Conservation (phyloP, 2,888 invertebrate genomes). For the Cremastinae sp. region DNA sequence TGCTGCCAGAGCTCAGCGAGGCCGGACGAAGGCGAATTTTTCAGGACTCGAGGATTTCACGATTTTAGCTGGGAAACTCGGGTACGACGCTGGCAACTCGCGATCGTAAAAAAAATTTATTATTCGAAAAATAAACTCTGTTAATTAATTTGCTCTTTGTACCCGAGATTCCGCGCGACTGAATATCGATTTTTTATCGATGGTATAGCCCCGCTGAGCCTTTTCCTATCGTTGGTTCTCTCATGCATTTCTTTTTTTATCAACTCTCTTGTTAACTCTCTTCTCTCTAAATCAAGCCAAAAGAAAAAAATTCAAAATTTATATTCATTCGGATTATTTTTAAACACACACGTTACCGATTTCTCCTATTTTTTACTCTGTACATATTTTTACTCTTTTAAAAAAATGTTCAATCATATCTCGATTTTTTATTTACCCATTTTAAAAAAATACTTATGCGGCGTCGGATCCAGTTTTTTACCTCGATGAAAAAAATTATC, state of each 20-base stretch:
- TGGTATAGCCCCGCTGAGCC: conserved; percentile 34
- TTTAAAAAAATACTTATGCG: not conserved
- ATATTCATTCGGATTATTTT: not conserved
- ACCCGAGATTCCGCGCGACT: conserved; percentile 71
- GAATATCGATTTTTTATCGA: conserved; percentile 20
- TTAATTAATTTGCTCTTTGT: conserved; percentile 75
- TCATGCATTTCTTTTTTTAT: conserved; percentile 27
- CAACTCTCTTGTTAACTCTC: conserved; percentile 1
- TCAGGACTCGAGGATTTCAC: not conserved
- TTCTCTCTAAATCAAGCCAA: not conserved
- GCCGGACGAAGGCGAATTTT: not conserved
- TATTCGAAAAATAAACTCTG: conserved; percentile 9
- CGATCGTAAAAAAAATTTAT: conserved; percentile 32
- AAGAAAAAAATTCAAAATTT: not conserved
- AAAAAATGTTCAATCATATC: not conserved
- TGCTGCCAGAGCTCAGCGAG: conserved; percentile 38
- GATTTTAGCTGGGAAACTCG: conserved; percentile 65
- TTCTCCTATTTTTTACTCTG: conserved; percentile 5
- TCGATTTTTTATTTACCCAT: conserved; percentile 6
- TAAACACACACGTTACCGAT: not conserved
- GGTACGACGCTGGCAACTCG: conserved; percentile 75
- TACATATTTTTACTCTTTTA: not conserved
- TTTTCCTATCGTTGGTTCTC: conserved; percentile 28
- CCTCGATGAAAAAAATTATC: too few species aligned
- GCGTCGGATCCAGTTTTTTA: conserved; percentile 18